Evolutionary conservation across 2,888 invertebrate species (phyloP).

Genomic region (Diabrotica balteata): DNA sequence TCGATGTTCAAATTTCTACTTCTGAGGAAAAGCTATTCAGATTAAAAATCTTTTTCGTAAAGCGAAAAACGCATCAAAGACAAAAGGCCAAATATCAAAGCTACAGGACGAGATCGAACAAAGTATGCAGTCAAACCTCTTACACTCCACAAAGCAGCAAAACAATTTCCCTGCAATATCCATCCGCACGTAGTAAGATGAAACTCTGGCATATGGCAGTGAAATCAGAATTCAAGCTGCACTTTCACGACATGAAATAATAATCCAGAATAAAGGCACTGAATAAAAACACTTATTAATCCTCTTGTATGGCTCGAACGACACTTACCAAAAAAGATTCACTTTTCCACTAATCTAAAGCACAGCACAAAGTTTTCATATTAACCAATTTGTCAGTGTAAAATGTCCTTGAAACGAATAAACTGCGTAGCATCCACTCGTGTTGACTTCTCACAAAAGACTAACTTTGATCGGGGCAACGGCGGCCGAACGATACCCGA

Average conservation of each 20-base stretch:
- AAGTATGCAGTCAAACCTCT: constrained; percentile 14
- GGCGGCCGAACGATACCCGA: constrained; percentile 19
- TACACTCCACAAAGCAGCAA: constrained; percentile 21
- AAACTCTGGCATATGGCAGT: constrained; percentile 33
- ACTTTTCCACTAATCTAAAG: constrained; percentile 21
- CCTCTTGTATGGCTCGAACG: constrained; percentile 25
- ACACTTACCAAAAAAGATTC: constrained; percentile 34
- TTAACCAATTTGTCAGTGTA: constrained; percentile 20
- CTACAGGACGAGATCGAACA: constrained; percentile 8
- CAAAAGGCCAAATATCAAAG: neutral
- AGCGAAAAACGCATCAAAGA: neutral
- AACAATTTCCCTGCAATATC: constrained; percentile 12
- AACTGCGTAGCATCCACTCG: constrained; percentile 35
- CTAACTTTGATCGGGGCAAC: constrained; percentile 37
- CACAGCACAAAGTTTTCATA: constrained; percentile 32
- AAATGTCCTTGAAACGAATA: constrained; percentile 39
- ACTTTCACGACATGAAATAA: constrained; percentile 34
- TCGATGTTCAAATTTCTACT: no score
- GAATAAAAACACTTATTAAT: constrained; percentile 24
- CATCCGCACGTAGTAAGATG: constrained; percentile 29
- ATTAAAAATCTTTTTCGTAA: no score
- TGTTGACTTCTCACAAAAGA: constrained; percentile 39
- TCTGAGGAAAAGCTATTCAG: no score
- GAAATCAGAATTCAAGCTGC: constrained; percentile 34
- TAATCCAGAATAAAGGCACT: constrained; percentile 31